Conservation (phyloP, 1,140 invertebrate species). For the Drosophila mayri region DNA sequence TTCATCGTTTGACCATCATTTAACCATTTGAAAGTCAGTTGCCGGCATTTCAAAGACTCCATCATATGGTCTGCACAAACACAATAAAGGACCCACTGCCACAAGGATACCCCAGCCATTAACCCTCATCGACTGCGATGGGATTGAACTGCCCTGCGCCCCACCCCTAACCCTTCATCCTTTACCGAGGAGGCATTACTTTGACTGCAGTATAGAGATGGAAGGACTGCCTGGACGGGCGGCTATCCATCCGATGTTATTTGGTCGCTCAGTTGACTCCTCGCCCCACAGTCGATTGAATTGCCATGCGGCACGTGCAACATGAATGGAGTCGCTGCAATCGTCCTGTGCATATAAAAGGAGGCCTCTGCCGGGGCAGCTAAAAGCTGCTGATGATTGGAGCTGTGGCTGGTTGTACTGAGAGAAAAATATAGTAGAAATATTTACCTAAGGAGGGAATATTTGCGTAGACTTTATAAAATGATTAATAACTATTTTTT, state of each 20-base stretch:
- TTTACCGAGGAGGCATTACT: conserved; percentile 23
- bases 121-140: conserved; percentile 27
- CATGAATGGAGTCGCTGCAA: conserved; percentile 41
- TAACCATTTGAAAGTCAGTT: conserved; percentile 48
- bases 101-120: conserved; percentile 26
- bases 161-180: neutral
- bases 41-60: conserved; percentile 27
- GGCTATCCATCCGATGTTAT: conserved; percentile 47
- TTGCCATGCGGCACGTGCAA: conserved; percentile 68
- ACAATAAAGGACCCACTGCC: conserved; percentile 37
- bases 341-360: conserved; percentile 47
- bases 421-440: neutral
- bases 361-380: conserved; percentile 58
- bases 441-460: too few species aligned
- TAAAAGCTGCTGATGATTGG: conserved; percentile 70
- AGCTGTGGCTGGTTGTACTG: conserved; percentile 5
- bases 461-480: too few species aligned
- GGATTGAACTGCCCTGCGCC: conserved; percentile 9
- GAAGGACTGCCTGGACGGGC: conserved; percentile 26
- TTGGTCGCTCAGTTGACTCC: conserved; percentile 43
- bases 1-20: conserved; percentile 47
- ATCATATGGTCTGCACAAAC: conserved; percentile 47
- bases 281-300: conserved; percentile 56
- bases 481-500: too few species aligned
- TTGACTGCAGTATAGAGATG: conserved; percentile 46